phyloP scores from a whole-genome alignment of 2,888 invertebrate genomes.

The Trichopria drosophilae region DNA sequence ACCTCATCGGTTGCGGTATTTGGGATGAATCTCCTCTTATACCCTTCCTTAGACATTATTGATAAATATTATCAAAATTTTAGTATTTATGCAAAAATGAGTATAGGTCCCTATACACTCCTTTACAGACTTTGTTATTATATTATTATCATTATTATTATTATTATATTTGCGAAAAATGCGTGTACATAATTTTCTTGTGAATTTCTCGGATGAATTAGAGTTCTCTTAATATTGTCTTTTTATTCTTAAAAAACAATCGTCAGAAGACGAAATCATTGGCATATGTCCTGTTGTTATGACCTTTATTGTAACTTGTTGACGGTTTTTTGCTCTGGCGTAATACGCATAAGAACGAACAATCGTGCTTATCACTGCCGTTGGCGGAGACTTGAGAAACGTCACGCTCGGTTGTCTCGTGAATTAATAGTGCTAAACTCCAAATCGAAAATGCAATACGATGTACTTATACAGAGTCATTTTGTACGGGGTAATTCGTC shows the following conservation, averaged over 20 bases:
- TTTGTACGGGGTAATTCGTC: constrained; percentile 43
- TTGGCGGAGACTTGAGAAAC: too few species aligned
- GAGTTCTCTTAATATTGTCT: background rate
- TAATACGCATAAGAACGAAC: too few species aligned
- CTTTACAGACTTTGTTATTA: too few species aligned
- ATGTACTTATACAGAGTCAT: constrained; percentile 54
- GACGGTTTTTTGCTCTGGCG: background rate
- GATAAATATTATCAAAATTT: too few species aligned
- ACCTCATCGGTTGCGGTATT: too few species aligned
- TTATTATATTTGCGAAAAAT: too few species aligned
- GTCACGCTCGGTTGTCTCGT: constrained; percentile 44
- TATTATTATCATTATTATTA: too few species aligned
- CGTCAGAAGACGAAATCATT: background rate
- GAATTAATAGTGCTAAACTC: constrained; percentile 49
- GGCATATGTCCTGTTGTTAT: background rate
- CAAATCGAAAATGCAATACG: constrained; percentile 56
- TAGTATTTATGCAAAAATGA: too few species aligned
- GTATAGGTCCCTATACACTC: too few species aligned
- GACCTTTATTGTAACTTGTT: background rate
- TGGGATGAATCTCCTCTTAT: too few species aligned
- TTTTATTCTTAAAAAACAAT: background rate
- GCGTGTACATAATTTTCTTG: background rate
- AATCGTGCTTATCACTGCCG: constrained; percentile 30
- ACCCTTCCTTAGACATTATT: too few species aligned
- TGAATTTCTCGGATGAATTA: background rate